Evolutionary conservation across 2,888 invertebrate genomes (phyloP), one percentile per base, ranked within the genome.

Genomic region (Standfussiana lucernea): DNA sequence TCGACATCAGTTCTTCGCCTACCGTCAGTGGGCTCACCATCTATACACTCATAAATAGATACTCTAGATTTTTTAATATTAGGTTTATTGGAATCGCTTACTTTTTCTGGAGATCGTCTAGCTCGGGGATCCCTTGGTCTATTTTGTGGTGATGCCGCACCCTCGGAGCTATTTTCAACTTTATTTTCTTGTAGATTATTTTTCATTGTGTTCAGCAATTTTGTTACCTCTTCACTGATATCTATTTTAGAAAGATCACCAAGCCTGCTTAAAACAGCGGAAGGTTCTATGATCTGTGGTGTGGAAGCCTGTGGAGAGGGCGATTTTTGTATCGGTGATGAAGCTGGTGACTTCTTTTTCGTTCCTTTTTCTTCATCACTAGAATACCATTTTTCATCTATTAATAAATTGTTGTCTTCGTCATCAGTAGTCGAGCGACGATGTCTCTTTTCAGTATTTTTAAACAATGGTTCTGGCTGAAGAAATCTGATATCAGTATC

Each of bases 341-440:
- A 91, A 66, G 86, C 88, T 24, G 95, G 96, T 42, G 97, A 96
- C 79, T 93, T 96, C 75, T 91, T 94, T 89, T 94, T 96, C 37
- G 81, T 90, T 42, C 93, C 91, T 79, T 98, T 98, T 89, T 98
- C 98, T 87, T 98, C 98, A 87, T 98, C 98, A 91, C 98, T 98
- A 3, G 98, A 98, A 91, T 98, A 98, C 98, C 98, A 98, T 93
- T 98, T 97, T 88, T 97, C 97, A 86, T 97, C 97, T 79, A 97
- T 97, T 80, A 96, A 93, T 85, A 97, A 93, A 92, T 97, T 97
- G 77, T 97, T 97, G 84, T 97, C 97, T 89, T 97, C 97, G 80
- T 97, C 97, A 73, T 97, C 97, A 74, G 97, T 97, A 70, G 97
- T 97, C 45, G 96, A 96, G 2, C 95, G 95, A 66, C 97, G 95